Evolutionary conservation across 2,888 invertebrate species (phyloP), one percentile per base, ranked within the genome.

Genomic region (Aporophyla nigra): DNA sequence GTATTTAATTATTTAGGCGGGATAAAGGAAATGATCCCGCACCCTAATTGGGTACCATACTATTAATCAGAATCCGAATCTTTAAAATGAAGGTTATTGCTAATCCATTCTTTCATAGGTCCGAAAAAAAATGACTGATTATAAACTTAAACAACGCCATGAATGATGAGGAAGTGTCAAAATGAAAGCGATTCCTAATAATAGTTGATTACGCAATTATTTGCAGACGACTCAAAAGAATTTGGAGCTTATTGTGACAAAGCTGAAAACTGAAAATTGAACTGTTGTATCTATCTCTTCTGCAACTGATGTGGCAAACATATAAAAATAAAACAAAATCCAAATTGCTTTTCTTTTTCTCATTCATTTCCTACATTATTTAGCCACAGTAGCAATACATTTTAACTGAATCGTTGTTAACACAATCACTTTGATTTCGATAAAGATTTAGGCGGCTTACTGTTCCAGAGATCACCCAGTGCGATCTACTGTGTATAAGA

Each of bases 381-480:
- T 79, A 90, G 43, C 76, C 63, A 82, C 98, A 98, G 92, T 97
- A 98, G 93, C 98, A 98, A 91, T 98, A 98, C 87, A 98, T 96
- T 91, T 98, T 98, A 78, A 98, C 94, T 82, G 97, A 95, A 88
- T 97, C 97, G 88, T 98, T 97, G 72, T 97, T 97, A 76, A 98
- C 96, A 90, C 98, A 98, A 82, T 95, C 95, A 91, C 98, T 98
- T 93, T 98, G 98, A 76, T 97, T 97, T 27, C 98, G 97, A 90
- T 98, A 98, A 62, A 97, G 94, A 92, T 98, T 98, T 43, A 98
- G 95, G 71, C 98, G 97, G 89, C 98, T 98, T 16, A 98, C 97
- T 21, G 98, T 97, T 21, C 98, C 98, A 1, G 97, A 96, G 5
- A 98, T 89, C 3, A 74, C 78, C 91, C 96, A 97, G 59, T 86